phyloP scores from a whole-genome alignment of 2,888 invertebrate genomes.

The Ischnura elegans region DNA sequence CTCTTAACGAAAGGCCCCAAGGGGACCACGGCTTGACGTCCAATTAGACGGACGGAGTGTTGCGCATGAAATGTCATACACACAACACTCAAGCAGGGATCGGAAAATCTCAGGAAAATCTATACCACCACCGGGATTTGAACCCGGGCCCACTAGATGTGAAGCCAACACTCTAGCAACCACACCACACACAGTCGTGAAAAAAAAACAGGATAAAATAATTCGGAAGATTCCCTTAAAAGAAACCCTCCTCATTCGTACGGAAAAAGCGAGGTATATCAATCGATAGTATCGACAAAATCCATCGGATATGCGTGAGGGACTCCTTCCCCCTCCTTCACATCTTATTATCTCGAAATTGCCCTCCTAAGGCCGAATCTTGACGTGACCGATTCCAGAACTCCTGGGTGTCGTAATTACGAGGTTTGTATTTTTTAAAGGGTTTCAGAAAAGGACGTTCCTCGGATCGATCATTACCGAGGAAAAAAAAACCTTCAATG shows the following conservation, averaged over 20 bases:
- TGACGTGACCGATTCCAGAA: slow-evolving; percentile 24
- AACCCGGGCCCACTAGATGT: no score
- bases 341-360: not conserved
- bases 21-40: no score
- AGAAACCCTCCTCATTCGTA: not conserved
- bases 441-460: not conserved
- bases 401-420: slow-evolving; percentile 5
- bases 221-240: not conserved
- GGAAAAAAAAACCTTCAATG: not conserved
- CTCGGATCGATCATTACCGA: not conserved
- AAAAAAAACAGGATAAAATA: not conserved
- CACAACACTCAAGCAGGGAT: no score
- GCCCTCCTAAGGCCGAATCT: not conserved
- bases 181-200: not conserved
- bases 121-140: no score
- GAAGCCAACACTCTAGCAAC: no score
- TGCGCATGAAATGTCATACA: no score
- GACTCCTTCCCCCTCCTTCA: no score
- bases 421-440: not conserved
- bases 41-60: no score
- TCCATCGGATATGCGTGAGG: not conserved
- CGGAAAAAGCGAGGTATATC: not conserved
- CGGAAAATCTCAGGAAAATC: no score
- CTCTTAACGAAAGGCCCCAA: no score
- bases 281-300: not conserved